Evolutionary conservation across 2,113 vertebrate genomes (phyloP).

Genomic region (Coracopsis vasa): DNA sequence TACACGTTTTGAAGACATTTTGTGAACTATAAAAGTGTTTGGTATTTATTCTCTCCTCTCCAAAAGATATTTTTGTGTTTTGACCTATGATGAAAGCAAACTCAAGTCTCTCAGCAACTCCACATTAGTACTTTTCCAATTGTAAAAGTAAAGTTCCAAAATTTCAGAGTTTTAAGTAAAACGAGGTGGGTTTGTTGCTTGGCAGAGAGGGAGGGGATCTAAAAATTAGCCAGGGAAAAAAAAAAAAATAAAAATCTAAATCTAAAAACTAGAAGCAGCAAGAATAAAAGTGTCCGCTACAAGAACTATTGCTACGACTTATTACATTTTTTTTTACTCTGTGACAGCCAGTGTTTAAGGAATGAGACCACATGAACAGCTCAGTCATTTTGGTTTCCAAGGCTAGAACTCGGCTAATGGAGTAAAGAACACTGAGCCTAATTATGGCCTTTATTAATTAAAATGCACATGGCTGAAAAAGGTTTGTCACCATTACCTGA

Average conservation of each 20-base stretch:
- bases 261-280: neutral
- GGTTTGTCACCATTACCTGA: neutral
- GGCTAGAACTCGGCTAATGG: neutral
- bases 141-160: neutral
- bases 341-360: neutral
- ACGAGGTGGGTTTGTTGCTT: fast-evolving
- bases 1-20: neutral
- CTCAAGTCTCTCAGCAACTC: neutral
- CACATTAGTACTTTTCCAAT: fast-evolving
- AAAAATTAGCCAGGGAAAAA: neutral
- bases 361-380: neutral
- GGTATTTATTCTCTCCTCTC: neutral
- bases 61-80: neutral
- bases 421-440: neutral
- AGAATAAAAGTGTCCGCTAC: neutral
- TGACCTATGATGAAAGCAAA: neutral
- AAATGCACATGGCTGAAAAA: neutral
- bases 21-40: neutral
- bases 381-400: neutral
- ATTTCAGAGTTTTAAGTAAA: neutral
- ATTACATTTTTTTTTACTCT: neutral
- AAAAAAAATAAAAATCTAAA: neutral
- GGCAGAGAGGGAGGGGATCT: fast-evolving
- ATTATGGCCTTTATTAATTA: neutral
- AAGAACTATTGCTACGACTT: neutral